Percentiles rank a stretch among this genome's conserved stretches.
These are phyloP conservation scores for Choristoneura fumiferana DNA, from an alignment of 1,140 invertebrate species.

Conservation along the genomic window DNA sequence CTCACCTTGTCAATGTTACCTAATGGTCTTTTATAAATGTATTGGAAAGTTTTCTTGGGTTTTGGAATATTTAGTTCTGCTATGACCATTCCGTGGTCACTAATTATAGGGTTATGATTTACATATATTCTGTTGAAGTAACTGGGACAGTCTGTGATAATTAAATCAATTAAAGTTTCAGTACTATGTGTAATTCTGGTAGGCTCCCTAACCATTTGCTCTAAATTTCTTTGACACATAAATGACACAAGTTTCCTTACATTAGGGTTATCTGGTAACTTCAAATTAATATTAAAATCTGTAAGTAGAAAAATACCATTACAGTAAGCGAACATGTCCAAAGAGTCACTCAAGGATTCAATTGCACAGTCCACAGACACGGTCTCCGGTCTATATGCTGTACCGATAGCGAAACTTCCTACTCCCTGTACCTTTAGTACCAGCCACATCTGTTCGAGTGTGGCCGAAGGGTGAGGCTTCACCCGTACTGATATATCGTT, in stretches of 20 bases:
- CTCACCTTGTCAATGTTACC: neutral
- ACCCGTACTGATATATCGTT: neutral
- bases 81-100: neutral
- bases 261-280: too few species aligned
- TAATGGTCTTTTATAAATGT: neutral
- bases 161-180: neutral
- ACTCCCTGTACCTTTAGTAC: neutral
- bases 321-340: neutral
- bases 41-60: neutral
- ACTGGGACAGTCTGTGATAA: neutral
- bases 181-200: neutral
- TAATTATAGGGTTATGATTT: neutral
- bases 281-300: constrained; percentile 14
- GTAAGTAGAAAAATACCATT: neutral
- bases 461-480: neutral
- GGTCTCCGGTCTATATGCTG: constrained; percentile 1
- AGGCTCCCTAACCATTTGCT: too few species aligned
- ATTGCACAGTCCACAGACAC: neutral
- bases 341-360: neutral
- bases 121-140: neutral
- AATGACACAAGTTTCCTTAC: too few species aligned
- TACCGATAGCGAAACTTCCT: neutral
- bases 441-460: constrained; percentile 1
- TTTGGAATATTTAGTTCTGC: neutral
- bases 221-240: too few species aligned